Evolutionary conservation across 2,113 vertebrate genomes (phyloP), one percentile per base, ranked within the genome.

Genomic region (Brienomyrus longianalis): DNA sequence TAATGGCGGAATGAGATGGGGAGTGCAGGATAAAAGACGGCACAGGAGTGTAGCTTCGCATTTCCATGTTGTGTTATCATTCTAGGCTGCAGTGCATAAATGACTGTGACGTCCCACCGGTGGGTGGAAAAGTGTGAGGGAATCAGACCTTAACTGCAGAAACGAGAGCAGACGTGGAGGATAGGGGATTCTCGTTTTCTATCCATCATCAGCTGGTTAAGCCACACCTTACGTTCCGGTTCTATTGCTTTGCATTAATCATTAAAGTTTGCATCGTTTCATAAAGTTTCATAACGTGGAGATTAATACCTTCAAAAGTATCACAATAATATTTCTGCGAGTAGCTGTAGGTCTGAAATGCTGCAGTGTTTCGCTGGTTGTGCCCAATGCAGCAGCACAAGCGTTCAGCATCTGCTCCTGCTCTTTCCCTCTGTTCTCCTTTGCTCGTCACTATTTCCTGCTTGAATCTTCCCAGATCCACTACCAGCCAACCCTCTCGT

Each of bases 21-120:
- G 45, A 13, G 83, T 4, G 77, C 19, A 21, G 74, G 39, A 45
- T 17, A 8, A 48, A 43, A 84, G 83, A 45, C 0, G 7, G 43
- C 17, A 48, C 43, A 48, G 83, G 19, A 11, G 45, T 48, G 89
- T 47, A 54, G 51, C 85, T 15, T 3, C 31, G 31, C 51, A 87
- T 87, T 87, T 87, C 51, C 85, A 51, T 39, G n/a, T 87, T 48
- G 51, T 39, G 54, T 35, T 87, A 87, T 35, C 27, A 87, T 54
- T 54, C 51, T 21, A 56, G 15, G 15, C 31, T 35, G 10, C 50
- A 23, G 83, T 21, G 6, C 17, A 5, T 56, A 87, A 54, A 54
- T 87, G 27, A 1, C 51, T 87, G 85, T 87, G 54, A 56, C 5
- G 47, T 56, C 17, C 51, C 51, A 31, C 23, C 10, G 17, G 27